Evolutionary conservation across 2,888 invertebrate species (phyloP).

Genomic region (Branchipolynoe longqiensis): DNA sequence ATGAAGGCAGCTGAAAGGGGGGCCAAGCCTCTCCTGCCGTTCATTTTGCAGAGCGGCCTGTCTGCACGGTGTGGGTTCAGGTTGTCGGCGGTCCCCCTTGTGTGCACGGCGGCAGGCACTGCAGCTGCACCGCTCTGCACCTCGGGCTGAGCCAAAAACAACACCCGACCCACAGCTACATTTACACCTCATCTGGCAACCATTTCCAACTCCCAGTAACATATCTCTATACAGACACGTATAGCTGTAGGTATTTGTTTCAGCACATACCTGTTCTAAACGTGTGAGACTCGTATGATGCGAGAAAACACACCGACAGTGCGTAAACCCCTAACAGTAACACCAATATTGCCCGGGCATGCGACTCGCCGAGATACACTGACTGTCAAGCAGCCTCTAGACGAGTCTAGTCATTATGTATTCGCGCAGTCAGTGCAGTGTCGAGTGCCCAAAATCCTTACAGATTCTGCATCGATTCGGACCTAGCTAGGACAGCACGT

Average conservation of each 20-base stretch:
- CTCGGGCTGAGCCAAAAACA: neutral
- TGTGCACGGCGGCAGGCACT: no score
- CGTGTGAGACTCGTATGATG: neutral
- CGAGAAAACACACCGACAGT: slow-evolving; percentile 37
- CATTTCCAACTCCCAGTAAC: neutral
- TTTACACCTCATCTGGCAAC: neutral
- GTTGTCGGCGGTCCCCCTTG: no score
- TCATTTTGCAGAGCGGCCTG: no score
- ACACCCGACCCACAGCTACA: neutral
- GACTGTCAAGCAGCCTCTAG: neutral
- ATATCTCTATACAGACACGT: neutral
- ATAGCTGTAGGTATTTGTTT: no score
- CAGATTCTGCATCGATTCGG: slow-evolving; percentile 12
- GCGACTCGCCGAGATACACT: neutral
- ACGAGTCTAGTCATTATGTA: slow-evolving; percentile 48
- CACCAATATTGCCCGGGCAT: neutral
- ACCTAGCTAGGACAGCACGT: no score
- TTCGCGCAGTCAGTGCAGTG: slow-evolving; percentile 27
- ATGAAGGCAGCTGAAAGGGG: no score
- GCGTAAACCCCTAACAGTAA: no score
- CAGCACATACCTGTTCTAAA: no score
- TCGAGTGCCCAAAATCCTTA: neutral
- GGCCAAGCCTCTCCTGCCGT: no score
- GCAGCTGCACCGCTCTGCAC: no score
- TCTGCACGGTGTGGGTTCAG: no score